These are phyloP conservation scores for Ailuropoda melanoleuca DNA, from an alignment of 2,113 vertebrate species.

Conservation along the genomic window DNA sequence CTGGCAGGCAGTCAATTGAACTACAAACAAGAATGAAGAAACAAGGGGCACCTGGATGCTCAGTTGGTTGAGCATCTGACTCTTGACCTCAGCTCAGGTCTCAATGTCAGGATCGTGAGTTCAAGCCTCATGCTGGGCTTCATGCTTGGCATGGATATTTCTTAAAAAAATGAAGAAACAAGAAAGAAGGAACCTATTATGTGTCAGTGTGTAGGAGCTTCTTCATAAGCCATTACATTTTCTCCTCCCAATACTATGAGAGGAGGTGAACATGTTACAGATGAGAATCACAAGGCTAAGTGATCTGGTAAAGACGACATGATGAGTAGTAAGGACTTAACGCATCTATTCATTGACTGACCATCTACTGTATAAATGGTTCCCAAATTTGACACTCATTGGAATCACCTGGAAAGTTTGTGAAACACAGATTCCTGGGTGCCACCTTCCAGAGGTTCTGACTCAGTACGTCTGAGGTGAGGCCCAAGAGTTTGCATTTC, in stretches of 20 bases:
- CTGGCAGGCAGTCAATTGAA: neutral
- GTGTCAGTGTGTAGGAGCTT: neutral
- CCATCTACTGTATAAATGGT: neutral
- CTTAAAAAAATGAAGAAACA: neutral
- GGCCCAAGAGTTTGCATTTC: neutral
- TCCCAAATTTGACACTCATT: neutral
- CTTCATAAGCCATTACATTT: neutral
- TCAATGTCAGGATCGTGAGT: neutral
- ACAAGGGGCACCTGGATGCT: neutral
- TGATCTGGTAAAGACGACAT: neutral
- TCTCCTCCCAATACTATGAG: neutral
- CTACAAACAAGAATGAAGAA: neutral
- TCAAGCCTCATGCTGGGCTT: neutral
- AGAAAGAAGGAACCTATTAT: neutral
- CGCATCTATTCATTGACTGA: neutral
- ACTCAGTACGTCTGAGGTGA: neutral
- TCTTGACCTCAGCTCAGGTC: neutral
- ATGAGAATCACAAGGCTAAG: neutral
- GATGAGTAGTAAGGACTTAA: no score
- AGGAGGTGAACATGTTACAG: neutral
- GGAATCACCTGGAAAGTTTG: neutral
- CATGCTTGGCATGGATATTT: neutral
- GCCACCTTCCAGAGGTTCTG: neutral
- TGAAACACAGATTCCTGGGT: neutral
- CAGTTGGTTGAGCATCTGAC: neutral